Evolutionary conservation across 2,113 vertebrate species (phyloP), one percentile per base, ranked within the genome.

Genomic region (Nothocercus julius): DNA sequence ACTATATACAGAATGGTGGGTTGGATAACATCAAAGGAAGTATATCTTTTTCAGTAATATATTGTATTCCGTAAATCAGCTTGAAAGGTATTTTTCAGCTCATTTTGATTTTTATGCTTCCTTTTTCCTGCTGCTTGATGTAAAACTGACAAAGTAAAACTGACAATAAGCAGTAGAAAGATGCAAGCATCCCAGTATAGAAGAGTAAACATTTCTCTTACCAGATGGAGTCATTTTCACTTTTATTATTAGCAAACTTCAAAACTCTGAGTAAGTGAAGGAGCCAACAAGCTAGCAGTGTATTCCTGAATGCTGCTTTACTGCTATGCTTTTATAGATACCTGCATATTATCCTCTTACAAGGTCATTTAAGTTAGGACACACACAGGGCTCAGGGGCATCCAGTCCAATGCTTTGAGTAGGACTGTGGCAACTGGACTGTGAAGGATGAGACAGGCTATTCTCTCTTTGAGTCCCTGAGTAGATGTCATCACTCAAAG

Each of bases 101-200:
- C 76, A 90, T 97, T 96, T 94, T 95, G 92, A 95, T 86, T 96
- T 94, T 96, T 95, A 95, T 96, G 93, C 77, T 90, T 95, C 85
- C 90, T 94, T 96, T 93, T 95, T 73, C 87, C 95, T 88, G 82
- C 94, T 94, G 96, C 77, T 96, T 92, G 93, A 96, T 84, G 77
- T 90, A 95, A 96, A 96, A 96, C 70, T 93, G 95, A 90, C 94
- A 94, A 93, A 95, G 92, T 90, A 92, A 90, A 94, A 89, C 87
- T 75, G 85, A 93, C 94, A 94, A 97, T 84, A 90, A 94, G 69
- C 76, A 90, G 56, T 36, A 90, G 74, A 87, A 77, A 92, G 80
- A 88, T 76, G 53, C 74, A 90, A 92, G 66, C 83, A 93, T 90
- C 80, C 62, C 69, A 17, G 21, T 93, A 90, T 36, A 87, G 69